Base-by-base conservation (phyloP, 2,888 invertebrate species). In the Perdita meconis region DNA sequence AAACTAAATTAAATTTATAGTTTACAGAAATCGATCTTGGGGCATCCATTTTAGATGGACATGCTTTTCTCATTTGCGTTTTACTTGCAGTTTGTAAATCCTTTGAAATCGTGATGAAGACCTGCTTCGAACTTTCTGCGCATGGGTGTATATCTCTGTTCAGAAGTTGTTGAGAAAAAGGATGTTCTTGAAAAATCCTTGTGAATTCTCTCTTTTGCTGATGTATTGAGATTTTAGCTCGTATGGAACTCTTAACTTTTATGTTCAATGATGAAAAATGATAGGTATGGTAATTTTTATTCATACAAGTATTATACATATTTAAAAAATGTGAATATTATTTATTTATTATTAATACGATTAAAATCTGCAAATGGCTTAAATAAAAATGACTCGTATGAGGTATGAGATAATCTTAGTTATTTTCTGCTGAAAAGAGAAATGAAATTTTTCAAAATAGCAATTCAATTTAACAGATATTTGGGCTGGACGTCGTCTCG, bases 11-110 rank as follows among this genome's bases (percentile, higher is more conserved):
- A n/a, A n/a, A n/a, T n/a, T n/a, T n/a, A n/a, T n/a, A n/a, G 13
- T 19, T 51, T 59, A 42, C 59, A 10, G 42, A 57, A 44, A 59
- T 70, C 47, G n/a, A 51, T 59, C 71, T 67, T 50, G 19, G 26
- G 24, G 12, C 6, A 36, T 13, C n/a, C 26, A 47, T 38, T n/a
- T 42, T 53, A n/a, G 13, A 34, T 12, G 13, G 19, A 12, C 34
- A 22, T 26, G 40, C n/a, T 6, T 57, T 47, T 12, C 38, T 16
- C 24, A 34, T 22, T 24, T 65, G 4, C 71, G 51, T 42, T 47
- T 16, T 53, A 36, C 66, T 71, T 59, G 38, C 30, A 30, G 44
- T 47, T 22, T 42, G 56, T 42, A 55, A 71, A 50, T 30, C 42
- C 36, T 26, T 10, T 12, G n/a, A 38, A 56, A 3, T 59, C 36